phyloP scores from a whole-genome alignment of 2,113 vertebrate genomes.

The Lampris incognitus region DNA sequence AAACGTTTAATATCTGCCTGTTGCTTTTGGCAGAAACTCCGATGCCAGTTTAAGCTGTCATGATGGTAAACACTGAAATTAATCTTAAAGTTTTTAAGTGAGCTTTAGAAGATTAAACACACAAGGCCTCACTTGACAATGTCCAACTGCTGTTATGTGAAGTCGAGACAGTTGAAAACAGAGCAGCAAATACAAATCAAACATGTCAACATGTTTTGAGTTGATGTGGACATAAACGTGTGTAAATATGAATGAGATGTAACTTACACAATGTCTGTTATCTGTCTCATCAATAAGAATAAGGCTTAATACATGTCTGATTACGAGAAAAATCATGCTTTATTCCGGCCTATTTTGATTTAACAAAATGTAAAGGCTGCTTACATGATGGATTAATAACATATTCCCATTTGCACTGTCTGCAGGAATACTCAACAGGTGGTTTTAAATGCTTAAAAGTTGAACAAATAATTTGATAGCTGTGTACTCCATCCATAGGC shows the following conservation, averaged over 20 bases:
- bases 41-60: too few species aligned
- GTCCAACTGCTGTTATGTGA: too few species aligned
- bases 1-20: too few species aligned
- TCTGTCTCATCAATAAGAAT: conserved; percentile 35
- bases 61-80: too few species aligned
- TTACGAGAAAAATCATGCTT: conserved; percentile 76
- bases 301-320: conserved; percentile 29
- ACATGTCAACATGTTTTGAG: too few species aligned
- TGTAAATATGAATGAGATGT: background rate
- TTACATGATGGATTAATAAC: conserved; percentile 71
- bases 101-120: too few species aligned
- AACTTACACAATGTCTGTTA: background rate
- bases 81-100: too few species aligned
- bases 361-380: conserved; percentile 71
- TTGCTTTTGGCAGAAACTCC: too few species aligned
- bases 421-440: conserved; percentile 66
- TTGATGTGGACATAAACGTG: background rate
- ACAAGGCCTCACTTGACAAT: too few species aligned
- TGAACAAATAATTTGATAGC: conserved; percentile 61
- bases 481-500: conserved; percentile 58
- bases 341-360: conserved; percentile 73
- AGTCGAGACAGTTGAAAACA: too few species aligned
- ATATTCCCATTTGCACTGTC: conserved; percentile 63
- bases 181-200: background rate
- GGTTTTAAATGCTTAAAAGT: conserved; percentile 28